Percentiles rank a stretch among this genome's conserved stretches.
Evolutionary conservation across 2,888 invertebrate species (phyloP).

Genomic region (Junonia oenone): DNA sequence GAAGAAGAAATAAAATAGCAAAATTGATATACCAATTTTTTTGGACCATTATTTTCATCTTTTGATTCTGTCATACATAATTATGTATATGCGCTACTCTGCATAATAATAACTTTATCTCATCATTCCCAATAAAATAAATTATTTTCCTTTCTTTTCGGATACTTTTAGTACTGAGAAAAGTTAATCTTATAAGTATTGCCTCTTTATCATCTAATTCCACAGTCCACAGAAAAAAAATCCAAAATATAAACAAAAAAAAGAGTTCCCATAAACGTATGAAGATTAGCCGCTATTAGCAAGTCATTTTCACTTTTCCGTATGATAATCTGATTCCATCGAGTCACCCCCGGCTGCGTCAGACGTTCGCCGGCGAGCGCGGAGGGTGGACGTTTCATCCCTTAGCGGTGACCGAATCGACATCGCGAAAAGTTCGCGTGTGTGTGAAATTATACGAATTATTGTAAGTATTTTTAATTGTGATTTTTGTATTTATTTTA

Average conservation of each 20-base stretch:
- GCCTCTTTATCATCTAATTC: too few relatives aligned
- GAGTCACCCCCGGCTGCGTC: conserved; percentile 39
- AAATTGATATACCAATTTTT: too few relatives aligned
- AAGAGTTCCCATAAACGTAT: background rate
- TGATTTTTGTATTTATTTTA: background rate
- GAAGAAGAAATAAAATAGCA: background rate
- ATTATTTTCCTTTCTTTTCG: too few relatives aligned
- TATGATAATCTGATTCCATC: conserved; percentile 17
- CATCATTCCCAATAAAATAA: too few relatives aligned
- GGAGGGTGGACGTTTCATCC: conserved; percentile 38
- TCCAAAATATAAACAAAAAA: background rate
- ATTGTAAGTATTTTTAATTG: conserved; percentile 21
- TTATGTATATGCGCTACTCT: too few relatives aligned
- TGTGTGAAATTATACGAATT: conserved; percentile 16
- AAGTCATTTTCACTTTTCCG: conserved; percentile 21
- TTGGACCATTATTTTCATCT: too few relatives aligned
- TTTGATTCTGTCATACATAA: too few relatives aligned
- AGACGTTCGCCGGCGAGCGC: conserved; percentile 43
- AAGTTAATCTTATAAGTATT: too few relatives aligned
- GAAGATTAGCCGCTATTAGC: conserved; percentile 1
- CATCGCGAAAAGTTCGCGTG: conserved; percentile 50
- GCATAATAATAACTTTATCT: too few relatives aligned
- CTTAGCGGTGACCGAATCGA: conserved; percentile 21
- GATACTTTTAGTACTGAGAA: too few relatives aligned
- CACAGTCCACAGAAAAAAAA: too few relatives aligned